Evolutionary conservation across 2,797 vertebrate species (phyloP).

Genomic region (Enteromius afrohamiltoni): DNA sequence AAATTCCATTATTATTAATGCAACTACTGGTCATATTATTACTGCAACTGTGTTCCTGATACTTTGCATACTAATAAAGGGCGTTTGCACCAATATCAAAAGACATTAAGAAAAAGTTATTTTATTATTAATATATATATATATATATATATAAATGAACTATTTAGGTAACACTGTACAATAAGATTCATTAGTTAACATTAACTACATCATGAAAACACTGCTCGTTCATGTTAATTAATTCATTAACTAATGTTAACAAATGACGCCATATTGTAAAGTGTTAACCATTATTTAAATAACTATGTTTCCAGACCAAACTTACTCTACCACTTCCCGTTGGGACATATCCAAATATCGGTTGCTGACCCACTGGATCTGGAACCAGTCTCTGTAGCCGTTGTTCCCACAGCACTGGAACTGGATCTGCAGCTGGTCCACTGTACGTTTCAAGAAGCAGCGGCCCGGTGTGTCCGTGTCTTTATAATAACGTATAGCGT

Average conservation of each 20-base stretch:
- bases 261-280: no score
- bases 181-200: no score
- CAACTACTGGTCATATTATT: not conserved
- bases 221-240: no score
- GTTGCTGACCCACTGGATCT: slow-evolving; percentile 90
- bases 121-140: not conserved
- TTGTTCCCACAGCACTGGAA: slow-evolving; percentile 91
- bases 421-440: slow-evolving; percentile 89
- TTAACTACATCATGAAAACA: no score
- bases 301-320: slow-evolving; percentile 57
- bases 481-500: slow-evolving; percentile 88
- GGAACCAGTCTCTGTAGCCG: slow-evolving; percentile 91
- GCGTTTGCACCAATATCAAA: not conserved
- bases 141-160: no score
- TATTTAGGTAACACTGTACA: no score
- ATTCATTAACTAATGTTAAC: no score
- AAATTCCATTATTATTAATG: not conserved
- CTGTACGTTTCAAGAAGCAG: slow-evolving; percentile 88
- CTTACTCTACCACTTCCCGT: slow-evolving; percentile 88
- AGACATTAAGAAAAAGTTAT: not conserved
- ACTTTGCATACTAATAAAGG: not conserved
- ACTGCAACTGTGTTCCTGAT: not conserved
- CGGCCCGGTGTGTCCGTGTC: slow-evolving; percentile 90
- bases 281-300: not conserved
- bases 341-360: slow-evolving; percentile 89